These are phyloP conservation scores for Athalia circularis DNA, from an alignment of 2,888 invertebrate species.

Conservation along the genomic window DNA sequence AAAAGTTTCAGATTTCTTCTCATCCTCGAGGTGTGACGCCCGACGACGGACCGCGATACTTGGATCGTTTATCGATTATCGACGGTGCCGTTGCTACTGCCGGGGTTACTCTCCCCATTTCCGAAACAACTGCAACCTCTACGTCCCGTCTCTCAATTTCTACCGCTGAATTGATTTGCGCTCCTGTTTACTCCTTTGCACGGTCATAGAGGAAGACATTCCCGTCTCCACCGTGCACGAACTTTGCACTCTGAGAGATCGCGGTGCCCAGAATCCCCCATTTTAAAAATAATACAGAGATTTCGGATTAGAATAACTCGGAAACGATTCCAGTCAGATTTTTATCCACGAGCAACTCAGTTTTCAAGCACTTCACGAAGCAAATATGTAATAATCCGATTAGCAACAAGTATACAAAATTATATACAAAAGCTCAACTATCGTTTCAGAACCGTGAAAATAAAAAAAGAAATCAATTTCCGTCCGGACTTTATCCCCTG, in stretches of 20 bases:
- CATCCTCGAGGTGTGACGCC: slow-evolving; percentile 32
- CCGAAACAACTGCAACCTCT: slow-evolving; percentile 18
- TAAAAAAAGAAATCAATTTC: background rate
- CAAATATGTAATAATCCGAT: background rate
- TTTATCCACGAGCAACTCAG: background rate
- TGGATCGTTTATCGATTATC: slow-evolving; percentile 36
- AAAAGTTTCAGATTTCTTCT: slow-evolving; percentile 41
- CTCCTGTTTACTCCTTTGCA: slow-evolving; percentile 33
- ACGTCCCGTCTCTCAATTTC: slow-evolving; percentile 15
- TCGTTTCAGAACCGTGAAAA: background rate
- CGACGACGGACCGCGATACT: slow-evolving; percentile 42
- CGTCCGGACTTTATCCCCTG: background rate
- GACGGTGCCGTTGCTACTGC: slow-evolving; percentile 1
- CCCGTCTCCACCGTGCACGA: slow-evolving; percentile 1
- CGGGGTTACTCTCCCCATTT: slow-evolving; percentile 8
- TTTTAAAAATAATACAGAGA: background rate
- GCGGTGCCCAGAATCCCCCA: background rate
- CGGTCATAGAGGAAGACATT: slow-evolving; percentile 25
- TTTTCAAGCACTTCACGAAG: background rate
- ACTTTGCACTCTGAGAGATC: slow-evolving; percentile 17
- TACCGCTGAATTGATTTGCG: slow-evolving; percentile 34
- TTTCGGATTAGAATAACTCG: background rate
- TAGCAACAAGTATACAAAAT: background rate
- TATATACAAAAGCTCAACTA: background rate
- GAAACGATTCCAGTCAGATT: background rate